These are phyloP conservation scores for Machimus atricapillus DNA, from an alignment of 2,888 invertebrate species.

Conservation along the genomic window DNA sequence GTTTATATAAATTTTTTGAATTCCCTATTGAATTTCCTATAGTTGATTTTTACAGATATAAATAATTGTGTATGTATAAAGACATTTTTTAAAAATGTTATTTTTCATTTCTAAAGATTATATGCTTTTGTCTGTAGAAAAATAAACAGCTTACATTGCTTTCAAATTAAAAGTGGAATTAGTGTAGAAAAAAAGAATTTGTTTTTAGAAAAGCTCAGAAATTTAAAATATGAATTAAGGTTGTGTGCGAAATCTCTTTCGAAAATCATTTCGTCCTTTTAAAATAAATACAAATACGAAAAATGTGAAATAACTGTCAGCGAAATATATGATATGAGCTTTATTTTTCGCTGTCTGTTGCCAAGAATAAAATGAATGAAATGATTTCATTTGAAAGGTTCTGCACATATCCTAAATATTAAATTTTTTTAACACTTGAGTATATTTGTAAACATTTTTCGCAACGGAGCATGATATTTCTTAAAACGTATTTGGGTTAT, in stretches of 20 bases:
- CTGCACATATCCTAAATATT: neutral
- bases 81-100: too few relatives aligned
- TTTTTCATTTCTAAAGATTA: neutral
- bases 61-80: too few relatives aligned
- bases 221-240: neutral
- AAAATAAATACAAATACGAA: neutral
- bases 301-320: neutral
- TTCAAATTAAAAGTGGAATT: neutral
- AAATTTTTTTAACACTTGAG: neutral
- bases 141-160: neutral
- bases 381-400: neutral
- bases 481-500: neutral
- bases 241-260: neutral
- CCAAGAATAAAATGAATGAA: neutral
- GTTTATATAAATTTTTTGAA: too few relatives aligned
- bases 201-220: neutral
- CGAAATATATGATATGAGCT: neutral
- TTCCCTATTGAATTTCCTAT: too few relatives aligned
- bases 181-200: neutral
- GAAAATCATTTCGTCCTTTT: neutral
- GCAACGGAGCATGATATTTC: neutral
- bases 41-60: too few relatives aligned
- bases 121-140: too few relatives aligned
- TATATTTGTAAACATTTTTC: neutral
- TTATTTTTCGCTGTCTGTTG: neutral